phyloP scores from a whole-genome alignment of 1,140 invertebrate species.

The Thaumatotibia leucotreta region DNA sequence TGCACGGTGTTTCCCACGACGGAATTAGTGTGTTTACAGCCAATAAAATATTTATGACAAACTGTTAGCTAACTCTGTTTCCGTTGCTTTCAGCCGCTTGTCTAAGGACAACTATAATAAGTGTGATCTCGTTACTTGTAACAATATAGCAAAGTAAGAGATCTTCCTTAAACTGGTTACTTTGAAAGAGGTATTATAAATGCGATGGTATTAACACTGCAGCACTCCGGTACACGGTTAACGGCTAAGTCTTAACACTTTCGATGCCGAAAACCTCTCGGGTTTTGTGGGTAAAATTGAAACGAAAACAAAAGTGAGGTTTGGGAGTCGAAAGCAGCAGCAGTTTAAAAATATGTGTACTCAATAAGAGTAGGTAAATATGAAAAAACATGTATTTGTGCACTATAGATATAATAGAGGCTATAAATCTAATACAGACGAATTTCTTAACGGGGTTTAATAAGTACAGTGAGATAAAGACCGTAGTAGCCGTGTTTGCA shows the following conservation, averaged over 20 bases:
- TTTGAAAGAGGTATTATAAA: background rate
- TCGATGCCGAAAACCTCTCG: background rate
- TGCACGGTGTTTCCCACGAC: background rate
- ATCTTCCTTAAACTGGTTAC: background rate
- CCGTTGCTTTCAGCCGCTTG: background rate
- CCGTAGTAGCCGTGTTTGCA: too few relatives aligned
- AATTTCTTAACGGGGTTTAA: too few relatives aligned
- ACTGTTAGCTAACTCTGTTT: background rate
- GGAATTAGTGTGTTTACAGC: background rate
- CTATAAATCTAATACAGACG: too few relatives aligned
- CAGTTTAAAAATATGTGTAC: too few relatives aligned
- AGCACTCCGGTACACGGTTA: background rate
- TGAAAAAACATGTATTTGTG: too few relatives aligned
- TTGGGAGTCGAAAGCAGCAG: background rate
- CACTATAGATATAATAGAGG: too few relatives aligned
- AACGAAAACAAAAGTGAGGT: background rate
- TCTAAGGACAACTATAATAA: background rate
- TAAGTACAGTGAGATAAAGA: too few relatives aligned
- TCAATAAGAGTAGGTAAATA: too few relatives aligned
- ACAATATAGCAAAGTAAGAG: background rate
- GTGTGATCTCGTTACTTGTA: background rate
- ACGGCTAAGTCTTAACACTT: background rate
- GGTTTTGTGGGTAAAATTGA: background rate
- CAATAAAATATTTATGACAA: background rate
- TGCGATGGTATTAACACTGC: background rate